These are phyloP conservation scores for Takifugu ocellatus DNA, from an alignment of 2,797 vertebrate species.

Conservation along the genomic window DNA sequence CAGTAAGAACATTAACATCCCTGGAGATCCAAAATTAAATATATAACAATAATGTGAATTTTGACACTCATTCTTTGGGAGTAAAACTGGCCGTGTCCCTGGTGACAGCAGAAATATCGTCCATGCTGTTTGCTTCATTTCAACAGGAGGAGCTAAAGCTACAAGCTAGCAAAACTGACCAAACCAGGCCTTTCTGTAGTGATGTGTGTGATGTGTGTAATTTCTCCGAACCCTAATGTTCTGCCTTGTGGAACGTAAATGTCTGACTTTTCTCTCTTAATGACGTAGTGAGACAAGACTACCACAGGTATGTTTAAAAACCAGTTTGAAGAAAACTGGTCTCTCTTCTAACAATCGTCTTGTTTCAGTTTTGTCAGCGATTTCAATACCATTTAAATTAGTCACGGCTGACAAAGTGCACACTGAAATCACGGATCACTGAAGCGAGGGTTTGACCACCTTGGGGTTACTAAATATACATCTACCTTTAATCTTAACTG, in stretches of 20 bases:
- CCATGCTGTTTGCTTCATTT: too few species aligned
- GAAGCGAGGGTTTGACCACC: slow-evolving; percentile 3
- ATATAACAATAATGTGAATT: too few species aligned
- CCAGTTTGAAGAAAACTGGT: background rate
- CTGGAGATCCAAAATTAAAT: too few species aligned
- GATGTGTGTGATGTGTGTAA: too few species aligned
- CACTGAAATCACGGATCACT: background rate
- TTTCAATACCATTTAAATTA: background rate
- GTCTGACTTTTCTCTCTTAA: background rate
- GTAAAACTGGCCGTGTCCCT: too few species aligned
- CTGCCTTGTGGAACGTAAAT: background rate
- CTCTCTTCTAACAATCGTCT: background rate
- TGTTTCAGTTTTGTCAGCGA: slow-evolving; percentile 3
- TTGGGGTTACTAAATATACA: background rate
- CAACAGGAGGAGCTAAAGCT: too few species aligned
- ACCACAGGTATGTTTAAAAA: background rate
- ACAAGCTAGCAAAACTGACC: too few species aligned
- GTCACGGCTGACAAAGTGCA: background rate
- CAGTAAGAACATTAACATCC: too few species aligned
- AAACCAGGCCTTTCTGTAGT: too few species aligned
- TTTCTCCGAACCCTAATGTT: too few species aligned
- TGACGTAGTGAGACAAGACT: background rate
- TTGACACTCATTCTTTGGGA: too few species aligned
- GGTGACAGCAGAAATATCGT: too few species aligned
- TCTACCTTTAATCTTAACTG: slow-evolving; percentile 1